Evolutionary conservation across 2,113 vertebrate species (phyloP).

Genomic region (Lampris megalopsis): DNA sequence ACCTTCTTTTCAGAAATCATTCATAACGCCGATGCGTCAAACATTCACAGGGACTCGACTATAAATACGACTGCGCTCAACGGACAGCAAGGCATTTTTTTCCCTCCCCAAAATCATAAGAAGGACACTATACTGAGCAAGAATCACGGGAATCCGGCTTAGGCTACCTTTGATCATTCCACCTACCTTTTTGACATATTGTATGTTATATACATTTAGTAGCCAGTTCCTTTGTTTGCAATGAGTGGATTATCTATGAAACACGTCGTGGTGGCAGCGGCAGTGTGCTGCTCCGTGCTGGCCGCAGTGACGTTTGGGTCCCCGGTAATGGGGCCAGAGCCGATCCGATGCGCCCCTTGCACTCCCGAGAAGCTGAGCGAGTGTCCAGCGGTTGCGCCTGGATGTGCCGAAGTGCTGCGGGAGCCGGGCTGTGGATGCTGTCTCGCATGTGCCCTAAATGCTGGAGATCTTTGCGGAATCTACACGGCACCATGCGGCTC

Average conservation of each 20-base stretch:
- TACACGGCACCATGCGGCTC: conserved; percentile 91
- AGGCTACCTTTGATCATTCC: conserved; percentile 34
- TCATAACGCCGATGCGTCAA: conserved; percentile 86
- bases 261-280: conserved; percentile 67
- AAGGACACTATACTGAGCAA: conserved; percentile 54
- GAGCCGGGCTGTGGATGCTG: conserved; percentile 94
- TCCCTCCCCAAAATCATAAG: conserved; percentile 63
- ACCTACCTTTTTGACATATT: conserved; percentile 37
- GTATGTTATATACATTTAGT: conserved; percentile 45
- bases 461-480: conserved; percentile 88
- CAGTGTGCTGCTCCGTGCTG: conserved; percentile 66
- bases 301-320: conserved; percentile 59
- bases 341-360: conserved; percentile 89
- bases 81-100: conserved; percentile 74
- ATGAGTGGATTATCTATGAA: conserved; percentile 71
- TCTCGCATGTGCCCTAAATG: conserved; percentile 86
- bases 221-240: conserved; percentile 50
- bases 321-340: conserved; percentile 71
- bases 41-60: conserved; percentile 76
- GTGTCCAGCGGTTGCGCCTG: conserved; percentile 86
- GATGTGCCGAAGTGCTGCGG: conserved; percentile 84
- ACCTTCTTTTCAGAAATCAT: conserved; percentile 86
- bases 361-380: conserved; percentile 83
- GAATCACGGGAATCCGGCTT: conserved; percentile 44
- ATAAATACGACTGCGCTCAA: conserved; percentile 82